Evolutionary conservation across 2,888 invertebrate genomes (phyloP).

Genomic region (Acanthosoma haemorrhoidale): DNA sequence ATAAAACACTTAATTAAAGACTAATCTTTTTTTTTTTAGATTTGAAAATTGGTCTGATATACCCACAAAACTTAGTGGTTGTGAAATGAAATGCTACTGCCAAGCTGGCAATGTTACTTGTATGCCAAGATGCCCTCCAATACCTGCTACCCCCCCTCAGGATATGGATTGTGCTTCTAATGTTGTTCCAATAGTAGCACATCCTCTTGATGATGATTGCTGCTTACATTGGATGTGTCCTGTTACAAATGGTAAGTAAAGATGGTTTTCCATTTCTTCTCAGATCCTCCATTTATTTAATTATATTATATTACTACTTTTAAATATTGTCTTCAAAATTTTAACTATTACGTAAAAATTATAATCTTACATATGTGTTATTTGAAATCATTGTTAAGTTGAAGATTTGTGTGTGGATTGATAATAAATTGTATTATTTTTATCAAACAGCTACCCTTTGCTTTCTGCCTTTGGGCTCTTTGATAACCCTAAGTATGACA

Average conservation of each 20-base stretch:
- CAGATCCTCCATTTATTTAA: background rate
- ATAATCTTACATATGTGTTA: no score
- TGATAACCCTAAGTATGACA: no score
- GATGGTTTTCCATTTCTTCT: background rate
- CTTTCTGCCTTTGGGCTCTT: no score
- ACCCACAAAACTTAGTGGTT: slow-evolving; percentile 72
- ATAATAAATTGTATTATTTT: no score
- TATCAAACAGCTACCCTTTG: no score
- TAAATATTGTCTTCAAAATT: background rate
- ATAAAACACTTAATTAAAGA: background rate
- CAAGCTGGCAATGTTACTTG: slow-evolving; percentile 83
- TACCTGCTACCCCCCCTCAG: slow-evolving; percentile 69
- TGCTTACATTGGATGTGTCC: slow-evolving; percentile 70
- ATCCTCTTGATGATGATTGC: slow-evolving; percentile 70
- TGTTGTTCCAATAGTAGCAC: slow-evolving; percentile 57
- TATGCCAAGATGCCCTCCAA: slow-evolving; percentile 71
- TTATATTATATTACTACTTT: background rate
- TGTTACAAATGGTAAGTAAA: slow-evolving; percentile 30
- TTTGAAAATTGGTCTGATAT: slow-evolving; percentile 77
- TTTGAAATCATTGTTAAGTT: no score
- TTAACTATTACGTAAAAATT: background rate
- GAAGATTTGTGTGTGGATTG: no score
- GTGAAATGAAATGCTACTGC: slow-evolving; percentile 80
- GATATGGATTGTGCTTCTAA: slow-evolving; percentile 65
- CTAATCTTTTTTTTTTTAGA: slow-evolving; percentile 44